Percentiles rank a stretch among this genome's conserved stretches.
Evolutionary conservation across 1,140 invertebrate genomes (phyloP).

Genomic region (Danaus plexippus): DNA sequence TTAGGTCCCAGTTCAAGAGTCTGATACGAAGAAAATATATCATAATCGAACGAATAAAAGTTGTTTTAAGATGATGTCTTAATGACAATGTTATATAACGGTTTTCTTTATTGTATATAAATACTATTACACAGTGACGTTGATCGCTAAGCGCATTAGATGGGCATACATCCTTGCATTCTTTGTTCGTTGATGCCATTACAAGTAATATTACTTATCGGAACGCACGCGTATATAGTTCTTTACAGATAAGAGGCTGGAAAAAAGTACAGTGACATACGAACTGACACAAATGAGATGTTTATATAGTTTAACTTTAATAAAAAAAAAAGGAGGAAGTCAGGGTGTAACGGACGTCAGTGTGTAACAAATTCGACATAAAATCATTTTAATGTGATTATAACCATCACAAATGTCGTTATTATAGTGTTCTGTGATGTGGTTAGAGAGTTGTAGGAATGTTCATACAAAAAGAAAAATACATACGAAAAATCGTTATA

Average conservation of each 20-base stretch:
- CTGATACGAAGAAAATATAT: too few species aligned
- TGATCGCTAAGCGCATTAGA: constrained; percentile 20
- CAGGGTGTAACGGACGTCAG: background rate
- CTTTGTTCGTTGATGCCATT: constrained; percentile 11
- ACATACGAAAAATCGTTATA: background rate
- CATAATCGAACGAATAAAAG: too few species aligned
- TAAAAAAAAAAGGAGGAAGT: constrained; percentile 4
- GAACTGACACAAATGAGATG: background rate
- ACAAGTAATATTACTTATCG: constrained; percentile 18
- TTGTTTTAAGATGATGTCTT: too few species aligned
- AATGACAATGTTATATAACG: too few species aligned
- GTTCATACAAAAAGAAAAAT: background rate
- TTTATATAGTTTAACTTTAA: background rate
- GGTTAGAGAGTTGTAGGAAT: too few species aligned
- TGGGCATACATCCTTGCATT: constrained; percentile 21
- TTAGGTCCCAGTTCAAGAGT: too few species aligned
- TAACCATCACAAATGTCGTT: background rate
- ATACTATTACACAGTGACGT: constrained; percentile 4
- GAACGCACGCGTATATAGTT: constrained; percentile 21
- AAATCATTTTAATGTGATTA: too few species aligned
- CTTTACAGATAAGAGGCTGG: background rate
- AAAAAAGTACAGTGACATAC: background rate
- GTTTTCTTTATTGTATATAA: too few species aligned
- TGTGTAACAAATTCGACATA: background rate
- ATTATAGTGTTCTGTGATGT: too few species aligned